Evolutionary conservation across 2,888 invertebrate genomes (phyloP).

Genomic region (Lathronympha strigana): DNA sequence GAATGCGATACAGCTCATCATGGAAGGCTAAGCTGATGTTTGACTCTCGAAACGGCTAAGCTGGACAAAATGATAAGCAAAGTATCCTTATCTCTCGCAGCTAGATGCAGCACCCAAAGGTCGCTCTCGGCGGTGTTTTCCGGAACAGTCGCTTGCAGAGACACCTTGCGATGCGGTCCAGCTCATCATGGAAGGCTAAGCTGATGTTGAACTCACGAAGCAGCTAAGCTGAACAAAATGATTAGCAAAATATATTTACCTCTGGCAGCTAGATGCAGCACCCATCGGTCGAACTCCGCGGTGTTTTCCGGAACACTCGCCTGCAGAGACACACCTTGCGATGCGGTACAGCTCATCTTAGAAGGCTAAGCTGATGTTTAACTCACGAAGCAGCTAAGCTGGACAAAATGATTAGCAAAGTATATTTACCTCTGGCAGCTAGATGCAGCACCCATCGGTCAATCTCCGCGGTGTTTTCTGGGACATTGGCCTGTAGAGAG

Average conservation of each 20-base stretch:
- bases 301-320: conserved; percentile 92
- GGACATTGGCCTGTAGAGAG: conserved; percentile 90
- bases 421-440: conserved; percentile 87
- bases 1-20: conserved; percentile 94
- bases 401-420: background rate
- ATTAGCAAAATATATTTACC: conserved; percentile 79
- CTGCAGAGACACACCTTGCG: conserved; percentile 91
- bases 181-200: conserved; percentile 91
- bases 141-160: conserved; percentile 89
- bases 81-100: conserved; percentile 86
- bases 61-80: background rate
- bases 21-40: conserved; percentile 92
- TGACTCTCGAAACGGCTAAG: conserved; percentile 89
- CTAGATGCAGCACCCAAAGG: conserved; percentile 90
- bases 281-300: conserved; percentile 91
- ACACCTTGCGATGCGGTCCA: conserved; percentile 95
- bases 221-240: too few relatives aligned
- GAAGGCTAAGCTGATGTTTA: conserved; percentile 91
- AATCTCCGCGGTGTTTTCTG: conserved; percentile 91
- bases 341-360: conserved; percentile 95
- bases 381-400: conserved; percentile 88
- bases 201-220: conserved; percentile 92
- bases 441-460: conserved; percentile 91
- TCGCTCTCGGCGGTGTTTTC: conserved; percentile 94
- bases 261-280: conserved; percentile 90